Conservation (phyloP, 2,888 invertebrate species). For the Lithophane leautieri region DNA sequence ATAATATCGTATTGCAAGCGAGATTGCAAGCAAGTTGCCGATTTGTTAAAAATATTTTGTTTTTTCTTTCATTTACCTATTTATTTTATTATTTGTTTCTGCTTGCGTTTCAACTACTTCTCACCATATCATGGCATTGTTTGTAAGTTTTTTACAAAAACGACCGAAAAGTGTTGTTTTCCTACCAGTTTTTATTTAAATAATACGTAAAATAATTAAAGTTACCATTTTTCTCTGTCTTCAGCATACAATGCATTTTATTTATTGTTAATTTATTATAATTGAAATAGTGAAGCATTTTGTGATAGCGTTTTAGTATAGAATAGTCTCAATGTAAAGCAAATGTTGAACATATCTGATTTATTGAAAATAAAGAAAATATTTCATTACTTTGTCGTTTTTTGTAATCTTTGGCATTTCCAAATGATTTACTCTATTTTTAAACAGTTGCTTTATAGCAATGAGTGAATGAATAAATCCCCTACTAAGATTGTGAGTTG, state of each 20-base stretch:
- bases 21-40: no score
- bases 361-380: conserved; percentile 65
- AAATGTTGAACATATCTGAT: conserved; percentile 70
- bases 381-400: conserved; percentile 30
- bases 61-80: not conserved
- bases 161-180: conserved; percentile 1
- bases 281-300: conserved; percentile 70
- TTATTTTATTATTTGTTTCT: not conserved
- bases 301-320: conserved; percentile 74
- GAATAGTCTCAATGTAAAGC: conserved; percentile 54
- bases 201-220: conserved; percentile 38
- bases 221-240: conserved; percentile 46
- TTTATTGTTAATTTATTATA: conserved; percentile 60
- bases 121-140: not conserved
- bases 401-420: not conserved
- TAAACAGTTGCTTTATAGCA: conserved; percentile 41
- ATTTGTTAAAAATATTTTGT: not conserved
- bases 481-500: conserved; percentile 28
- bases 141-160: not conserved
- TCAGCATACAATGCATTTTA: conserved; percentile 76
- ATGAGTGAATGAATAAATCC: conserved; percentile 17
- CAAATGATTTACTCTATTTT: conserved; percentile 36
- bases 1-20: not conserved
- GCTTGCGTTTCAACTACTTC: not conserved
- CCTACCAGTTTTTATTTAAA: conserved; percentile 28